Conservation (phyloP, 2,888 invertebrate species). For the Mesorhabditis sp. region DNA sequence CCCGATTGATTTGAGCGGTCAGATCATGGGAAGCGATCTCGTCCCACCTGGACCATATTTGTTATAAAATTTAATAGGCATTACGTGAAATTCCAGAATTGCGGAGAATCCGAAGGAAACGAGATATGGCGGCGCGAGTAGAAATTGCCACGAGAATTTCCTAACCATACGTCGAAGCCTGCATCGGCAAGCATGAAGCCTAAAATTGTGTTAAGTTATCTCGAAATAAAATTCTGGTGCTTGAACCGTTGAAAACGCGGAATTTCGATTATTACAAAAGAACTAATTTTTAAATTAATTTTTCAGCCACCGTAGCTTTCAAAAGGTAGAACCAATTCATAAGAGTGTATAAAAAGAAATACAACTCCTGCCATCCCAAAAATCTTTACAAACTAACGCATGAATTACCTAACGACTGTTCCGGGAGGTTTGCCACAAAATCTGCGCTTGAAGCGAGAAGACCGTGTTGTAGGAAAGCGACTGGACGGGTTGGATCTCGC, state of each 20-base stretch:
- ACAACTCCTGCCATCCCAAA: too few relatives aligned
- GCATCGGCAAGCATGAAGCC: slow-evolving; percentile 12
- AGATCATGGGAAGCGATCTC: slow-evolving; percentile 17
- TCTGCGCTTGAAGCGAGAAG: slow-evolving; percentile 45
- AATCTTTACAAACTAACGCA: background rate
- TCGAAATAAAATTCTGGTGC: too few relatives aligned
- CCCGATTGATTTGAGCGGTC: slow-evolving; percentile 15
- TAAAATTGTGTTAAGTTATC: too few relatives aligned
- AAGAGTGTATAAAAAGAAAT: too few relatives aligned
- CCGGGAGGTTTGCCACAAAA: slow-evolving; percentile 42
- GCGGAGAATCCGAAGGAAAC: background rate
- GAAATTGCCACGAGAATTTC: slow-evolving; percentile 10
- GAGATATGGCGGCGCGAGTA: background rate
- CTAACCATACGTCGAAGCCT: slow-evolving; percentile 13
- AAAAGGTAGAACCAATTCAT: too few relatives aligned
- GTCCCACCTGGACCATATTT: slow-evolving; percentile 9
- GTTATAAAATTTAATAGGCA: background rate
- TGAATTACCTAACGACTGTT: slow-evolving; percentile 31
- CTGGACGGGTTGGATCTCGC: slow-evolving; percentile 22
- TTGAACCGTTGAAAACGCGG: background rate
- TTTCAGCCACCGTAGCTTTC: background rate
- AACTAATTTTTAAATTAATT: background rate
- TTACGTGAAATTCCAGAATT: slow-evolving; percentile 12
- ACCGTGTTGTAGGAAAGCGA: slow-evolving; percentile 54
- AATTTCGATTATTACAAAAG: background rate